Evolutionary conservation across 2,888 invertebrate genomes (phyloP).

Genomic region (Coelopa pilipes): DNA sequence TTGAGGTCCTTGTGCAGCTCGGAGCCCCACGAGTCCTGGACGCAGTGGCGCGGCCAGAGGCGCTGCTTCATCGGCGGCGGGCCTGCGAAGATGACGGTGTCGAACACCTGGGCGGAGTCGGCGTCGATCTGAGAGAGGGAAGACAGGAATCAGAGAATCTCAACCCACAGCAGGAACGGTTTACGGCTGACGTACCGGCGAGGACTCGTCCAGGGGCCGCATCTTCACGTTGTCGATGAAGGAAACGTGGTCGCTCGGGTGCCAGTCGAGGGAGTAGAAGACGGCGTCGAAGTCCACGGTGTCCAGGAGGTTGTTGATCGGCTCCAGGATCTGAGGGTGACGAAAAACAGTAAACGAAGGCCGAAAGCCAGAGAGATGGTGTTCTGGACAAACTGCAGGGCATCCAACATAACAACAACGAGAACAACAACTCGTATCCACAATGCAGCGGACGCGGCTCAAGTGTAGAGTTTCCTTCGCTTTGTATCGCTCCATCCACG

Average conservation of each 20-base stretch:
- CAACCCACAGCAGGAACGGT: background rate
- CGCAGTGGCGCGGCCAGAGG: constrained; percentile 96
- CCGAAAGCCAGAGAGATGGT: no score
- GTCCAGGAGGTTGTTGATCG: constrained; percentile 87
- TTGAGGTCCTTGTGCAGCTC: constrained; percentile 91
- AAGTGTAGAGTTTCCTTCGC: constrained; percentile 10
- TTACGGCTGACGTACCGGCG: constrained; percentile 70
- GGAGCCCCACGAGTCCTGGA: constrained; percentile 95
- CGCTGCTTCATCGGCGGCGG: constrained; percentile 87
- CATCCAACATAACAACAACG: background rate
- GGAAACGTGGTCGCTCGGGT: constrained; percentile 84
- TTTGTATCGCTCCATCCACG: no score
- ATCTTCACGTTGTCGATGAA: constrained; percentile 92
- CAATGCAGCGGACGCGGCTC: constrained; percentile 20
- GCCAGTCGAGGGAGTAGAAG: constrained; percentile 97
- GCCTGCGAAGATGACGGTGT: constrained; percentile 92
- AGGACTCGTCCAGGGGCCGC: constrained; percentile 78
- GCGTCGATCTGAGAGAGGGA: constrained; percentile 71
- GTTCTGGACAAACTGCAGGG: background rate
- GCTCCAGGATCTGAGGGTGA: constrained; percentile 78
- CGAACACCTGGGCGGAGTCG: constrained; percentile 84
- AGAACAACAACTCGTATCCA: constrained; percentile 9
- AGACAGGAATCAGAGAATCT: constrained; percentile 15
- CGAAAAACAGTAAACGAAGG: background rate
- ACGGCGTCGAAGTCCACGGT: constrained; percentile 86